A percentile compares a stretch with the other conserved stretches of the same genome.
Evolutionary conservation across 1,140 invertebrate genomes (phyloP).

Genomic region (Brachionus calyciflorus): DNA sequence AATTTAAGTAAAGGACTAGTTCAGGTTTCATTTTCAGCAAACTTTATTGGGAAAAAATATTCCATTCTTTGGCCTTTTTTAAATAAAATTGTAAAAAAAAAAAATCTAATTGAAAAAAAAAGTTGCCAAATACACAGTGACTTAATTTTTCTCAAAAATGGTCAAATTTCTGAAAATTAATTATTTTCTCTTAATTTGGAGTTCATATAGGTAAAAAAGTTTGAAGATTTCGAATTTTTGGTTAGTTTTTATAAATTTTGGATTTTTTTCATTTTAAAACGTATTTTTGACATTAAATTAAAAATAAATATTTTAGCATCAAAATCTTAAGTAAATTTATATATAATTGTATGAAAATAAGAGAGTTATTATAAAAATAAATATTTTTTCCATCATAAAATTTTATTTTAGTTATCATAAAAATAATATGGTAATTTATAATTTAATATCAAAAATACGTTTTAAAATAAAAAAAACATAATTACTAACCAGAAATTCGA

Average conservation of each 20-base stretch:
- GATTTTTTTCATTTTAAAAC: slow-evolving; percentile 15
- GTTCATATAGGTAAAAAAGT: neutral
- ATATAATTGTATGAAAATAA: slow-evolving; percentile 3
- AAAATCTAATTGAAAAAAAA: no score
- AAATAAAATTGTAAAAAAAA: no score
- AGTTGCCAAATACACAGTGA: no score
- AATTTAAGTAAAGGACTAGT: no score
- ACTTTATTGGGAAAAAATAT: no score
- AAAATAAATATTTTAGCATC: slow-evolving; percentile 5
- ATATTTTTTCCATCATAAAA: slow-evolving; percentile 1
- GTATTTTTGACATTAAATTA: neutral
- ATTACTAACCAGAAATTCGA: slow-evolving; percentile 8
- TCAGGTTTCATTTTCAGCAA: no score
- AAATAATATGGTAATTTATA: slow-evolving; percentile 16
- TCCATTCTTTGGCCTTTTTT: no score
- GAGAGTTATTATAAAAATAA: slow-evolving; percentile 9
- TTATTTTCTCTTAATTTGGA: slow-evolving; percentile 19
- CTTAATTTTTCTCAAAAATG: slow-evolving; percentile 10
- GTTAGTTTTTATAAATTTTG: slow-evolving; percentile 14
- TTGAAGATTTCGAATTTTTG: slow-evolving; percentile 13
- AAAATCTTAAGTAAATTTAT: slow-evolving; percentile 6
- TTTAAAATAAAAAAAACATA: slow-evolving; percentile 8
- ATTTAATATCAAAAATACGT: slow-evolving; percentile 8
- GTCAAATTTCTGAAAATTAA: slow-evolving; percentile 16
- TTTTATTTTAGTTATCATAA: slow-evolving; percentile 21